Evolutionary conservation across 1,140 invertebrate species (phyloP), one percentile per base, ranked within the genome.

Genomic region (Drosophila santomea): DNA sequence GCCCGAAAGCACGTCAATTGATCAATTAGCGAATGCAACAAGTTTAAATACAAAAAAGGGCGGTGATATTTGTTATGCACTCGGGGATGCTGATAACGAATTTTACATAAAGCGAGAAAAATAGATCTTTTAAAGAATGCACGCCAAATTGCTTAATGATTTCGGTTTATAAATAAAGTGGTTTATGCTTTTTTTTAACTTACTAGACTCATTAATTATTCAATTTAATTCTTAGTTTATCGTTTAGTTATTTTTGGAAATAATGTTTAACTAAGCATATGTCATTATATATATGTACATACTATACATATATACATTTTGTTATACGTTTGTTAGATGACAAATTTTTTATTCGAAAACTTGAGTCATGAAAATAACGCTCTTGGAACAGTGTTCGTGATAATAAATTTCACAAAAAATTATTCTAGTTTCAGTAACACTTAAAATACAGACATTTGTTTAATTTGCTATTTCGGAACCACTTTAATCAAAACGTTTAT

Each of bases 1-100:
- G 35, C 39, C 55, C 44, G 44, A 66, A 45, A 43, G 45, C 75
- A 64, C 66, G 74, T 62, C 79, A 88, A 86, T 86, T 86, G 83
- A 88, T 88, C 83, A 86, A 88, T 88, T 79, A 75, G 64, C 44
- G 62, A 61, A 78, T 78, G 64, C 81, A 86, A 50, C 73, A 62
- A 58, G 68, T 57, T 20, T 15, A 11, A 11, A 44, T 38, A 38
- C 36, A 41, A 71, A 50, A 50, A 71, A 36, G 28, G 43, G 11
- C 36, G 8, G n/a, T 41, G 17, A 57, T 56, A 39, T 15, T 7
- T 32, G 50, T 69, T 39, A 66, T 66, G 59, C 38, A 39, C 17
- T 28, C 43, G 1, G 44, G 11, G 44, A 67, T 38, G 60, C 47
- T 56, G 64, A 58, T 57, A 32, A 38, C 4, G 6, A 36, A 4